Evolutionary conservation across 2,113 vertebrate genomes (phyloP), one percentile per base, ranked within the genome.

Genomic region (Leptodactylus fuscus): DNA sequence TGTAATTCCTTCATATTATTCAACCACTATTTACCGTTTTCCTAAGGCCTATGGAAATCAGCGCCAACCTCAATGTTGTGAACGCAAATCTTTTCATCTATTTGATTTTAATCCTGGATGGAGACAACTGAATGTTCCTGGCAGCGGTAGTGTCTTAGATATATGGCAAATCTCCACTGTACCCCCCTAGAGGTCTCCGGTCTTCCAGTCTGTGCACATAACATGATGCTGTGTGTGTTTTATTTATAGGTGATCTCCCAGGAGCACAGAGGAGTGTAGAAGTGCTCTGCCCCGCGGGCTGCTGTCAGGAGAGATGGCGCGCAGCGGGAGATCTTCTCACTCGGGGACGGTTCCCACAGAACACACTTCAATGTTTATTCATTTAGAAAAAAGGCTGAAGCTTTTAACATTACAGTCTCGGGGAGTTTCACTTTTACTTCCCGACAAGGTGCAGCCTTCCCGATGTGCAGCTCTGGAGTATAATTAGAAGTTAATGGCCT

Each of bases 181-280:
- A 11, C 7, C 74, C 32, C 29, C 29, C 29, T 8, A 34, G 18
- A 55, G 49, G 48, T n/a, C 16, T 78, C 29, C 75, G n/a, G 48
- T 36, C 29, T 78, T 55, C 75, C 75, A 78, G 75, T n/a, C 38
- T 18, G 12, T 41, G 29, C 22, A 81, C 29, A 32, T 22, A 67
- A 67, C 55, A 70, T 38, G 62, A 29, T 48, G 65, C 81, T 15
- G 16, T 44, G 18, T 81, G 24, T 81, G 41, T 71, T 36, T 82
- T 82, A 82, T 82, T 82, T 70, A 82, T 82, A 82, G 81, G 44
- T 71, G 46, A 36, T 29, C 27, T 48, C 81, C 34, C 7, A 48
- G 62, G 65, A 69, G 60, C 65, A 13, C 0, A 24, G 46, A 38
- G 41, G 32, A 70, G 32, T 53, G 46, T 18, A 65, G 20, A 38